Conservation (phyloP, 2,113 vertebrate genomes). For the Rhynchomys soricoides region DNA sequence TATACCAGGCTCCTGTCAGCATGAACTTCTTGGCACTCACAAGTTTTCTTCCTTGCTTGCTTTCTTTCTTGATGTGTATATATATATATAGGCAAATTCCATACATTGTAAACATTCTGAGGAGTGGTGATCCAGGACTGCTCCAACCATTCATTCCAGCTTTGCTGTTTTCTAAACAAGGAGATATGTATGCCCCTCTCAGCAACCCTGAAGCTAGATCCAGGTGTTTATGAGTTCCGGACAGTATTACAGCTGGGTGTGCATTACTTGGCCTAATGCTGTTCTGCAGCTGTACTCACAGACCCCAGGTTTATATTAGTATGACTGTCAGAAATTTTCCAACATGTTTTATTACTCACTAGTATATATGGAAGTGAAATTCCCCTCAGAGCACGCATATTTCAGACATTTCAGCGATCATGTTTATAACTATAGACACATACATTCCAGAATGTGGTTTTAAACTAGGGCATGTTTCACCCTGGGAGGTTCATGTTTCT, state of each 20-base stretch:
- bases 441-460: slow-evolving; percentile 64
- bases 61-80: no score
- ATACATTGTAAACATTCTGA: background rate
- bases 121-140: background rate
- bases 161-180: slow-evolving; percentile 37
- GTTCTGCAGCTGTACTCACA: background rate
- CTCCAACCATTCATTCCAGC: background rate
- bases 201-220: slow-evolving; percentile 6
- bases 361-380: slow-evolving; percentile 68
- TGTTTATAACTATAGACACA: slow-evolving; percentile 46
- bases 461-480: slow-evolving; percentile 55
- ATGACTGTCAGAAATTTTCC: slow-evolving; percentile 28
- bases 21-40: no score
- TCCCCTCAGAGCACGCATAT: slow-evolving; percentile 16
- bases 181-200: background rate
- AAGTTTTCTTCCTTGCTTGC: background rate
- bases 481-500: background rate
- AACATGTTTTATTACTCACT: slow-evolving; percentile 55
- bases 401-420: slow-evolving; percentile 57
- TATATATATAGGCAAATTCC: no score
- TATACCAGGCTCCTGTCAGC: no score
- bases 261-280: background rate
- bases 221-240: background rate
- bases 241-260: slow-evolving; percentile 6
- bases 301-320: slow-evolving; percentile 67